phyloP scores from a whole-genome alignment of 1,140 invertebrate species.

The Formica exsecta region DNA sequence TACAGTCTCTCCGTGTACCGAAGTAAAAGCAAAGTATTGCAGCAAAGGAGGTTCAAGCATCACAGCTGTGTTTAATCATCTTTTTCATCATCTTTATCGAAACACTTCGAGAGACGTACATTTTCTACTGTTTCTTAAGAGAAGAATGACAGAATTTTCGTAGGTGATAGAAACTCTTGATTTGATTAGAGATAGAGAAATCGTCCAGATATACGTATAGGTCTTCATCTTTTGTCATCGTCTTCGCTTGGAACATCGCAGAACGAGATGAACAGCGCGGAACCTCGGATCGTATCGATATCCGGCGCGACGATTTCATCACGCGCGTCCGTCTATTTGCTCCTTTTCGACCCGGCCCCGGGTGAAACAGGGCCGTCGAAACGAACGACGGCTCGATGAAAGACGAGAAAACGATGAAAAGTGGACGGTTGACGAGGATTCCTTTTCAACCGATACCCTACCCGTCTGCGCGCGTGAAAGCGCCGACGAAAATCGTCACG shows the following conservation, averaged over 20 bases:
- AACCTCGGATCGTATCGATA: slow-evolving; percentile 57
- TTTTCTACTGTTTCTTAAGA: background rate
- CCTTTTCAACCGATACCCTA: slow-evolving; percentile 45
- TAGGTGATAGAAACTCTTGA: slow-evolving; percentile 21
- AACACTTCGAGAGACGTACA: background rate
- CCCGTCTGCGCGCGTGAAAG: slow-evolving; percentile 33
- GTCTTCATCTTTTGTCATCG: slow-evolving; percentile 41
- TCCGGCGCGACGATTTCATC: slow-evolving; percentile 56
- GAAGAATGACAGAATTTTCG: background rate
- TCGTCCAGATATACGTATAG: background rate
- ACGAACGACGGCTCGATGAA: slow-evolving; percentile 52
- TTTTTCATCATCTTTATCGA: background rate
- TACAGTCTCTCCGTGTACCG: background rate
- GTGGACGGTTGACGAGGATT: slow-evolving; percentile 63
- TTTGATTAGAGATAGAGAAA: slow-evolving; percentile 39
- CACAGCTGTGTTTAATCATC: background rate
- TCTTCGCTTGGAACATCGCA: background rate
- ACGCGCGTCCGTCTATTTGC: slow-evolving; percentile 19
- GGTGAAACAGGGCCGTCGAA: slow-evolving; percentile 39
- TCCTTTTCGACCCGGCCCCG: slow-evolving; percentile 9
- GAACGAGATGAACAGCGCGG: slow-evolving; percentile 40
- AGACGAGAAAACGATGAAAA: slow-evolving; percentile 65
- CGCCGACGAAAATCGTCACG: slow-evolving; percentile 57
- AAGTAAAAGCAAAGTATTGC: background rate
- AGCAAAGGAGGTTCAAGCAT: background rate